Percentiles rank a stretch among this genome's conserved stretches.
These are phyloP conservation scores for Anguilla rostrata DNA, from an alignment of 2,113 vertebrate species.

Conservation along the genomic window DNA sequence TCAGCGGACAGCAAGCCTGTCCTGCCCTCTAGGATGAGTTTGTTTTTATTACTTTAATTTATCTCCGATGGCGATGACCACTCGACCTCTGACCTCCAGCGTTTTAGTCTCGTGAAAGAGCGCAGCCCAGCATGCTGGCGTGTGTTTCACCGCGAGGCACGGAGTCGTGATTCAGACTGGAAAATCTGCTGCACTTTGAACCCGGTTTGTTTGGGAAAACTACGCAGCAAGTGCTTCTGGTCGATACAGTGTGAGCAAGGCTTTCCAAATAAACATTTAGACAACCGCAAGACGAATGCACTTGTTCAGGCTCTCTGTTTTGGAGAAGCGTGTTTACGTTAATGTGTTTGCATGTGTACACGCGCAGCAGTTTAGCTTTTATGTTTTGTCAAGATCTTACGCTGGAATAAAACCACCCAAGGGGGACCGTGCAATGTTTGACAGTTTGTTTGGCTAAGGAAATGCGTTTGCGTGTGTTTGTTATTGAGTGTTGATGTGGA, in stretches of 20 bases:
- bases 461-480: background rate
- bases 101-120: background rate
- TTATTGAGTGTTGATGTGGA: background rate
- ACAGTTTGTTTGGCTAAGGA: background rate
- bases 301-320: slow-evolving; percentile 46
- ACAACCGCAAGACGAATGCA: slow-evolving; percentile 65
- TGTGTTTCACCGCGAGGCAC: slow-evolving; percentile 44
- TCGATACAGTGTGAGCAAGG: slow-evolving; percentile 42
- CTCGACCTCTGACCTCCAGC: background rate
- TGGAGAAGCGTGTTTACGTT: slow-evolving; percentile 56
- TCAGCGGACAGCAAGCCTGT: no score
- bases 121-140: background rate
- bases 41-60: background rate
- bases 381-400: slow-evolving; percentile 61
- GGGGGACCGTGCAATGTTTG: background rate
- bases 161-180: slow-evolving; percentile 46
- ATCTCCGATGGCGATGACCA: background rate
- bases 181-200: slow-evolving; percentile 50
- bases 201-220: slow-evolving; percentile 56
- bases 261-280: slow-evolving; percentile 71
- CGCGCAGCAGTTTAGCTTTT: slow-evolving; percentile 41
- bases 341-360: slow-evolving; percentile 45
- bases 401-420: slow-evolving; percentile 28
- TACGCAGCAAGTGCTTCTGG: slow-evolving; percentile 52
- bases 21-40: background rate